Evolutionary conservation across 2,888 invertebrate species (phyloP).

Genomic region (Drosophila planitibia): DNA sequence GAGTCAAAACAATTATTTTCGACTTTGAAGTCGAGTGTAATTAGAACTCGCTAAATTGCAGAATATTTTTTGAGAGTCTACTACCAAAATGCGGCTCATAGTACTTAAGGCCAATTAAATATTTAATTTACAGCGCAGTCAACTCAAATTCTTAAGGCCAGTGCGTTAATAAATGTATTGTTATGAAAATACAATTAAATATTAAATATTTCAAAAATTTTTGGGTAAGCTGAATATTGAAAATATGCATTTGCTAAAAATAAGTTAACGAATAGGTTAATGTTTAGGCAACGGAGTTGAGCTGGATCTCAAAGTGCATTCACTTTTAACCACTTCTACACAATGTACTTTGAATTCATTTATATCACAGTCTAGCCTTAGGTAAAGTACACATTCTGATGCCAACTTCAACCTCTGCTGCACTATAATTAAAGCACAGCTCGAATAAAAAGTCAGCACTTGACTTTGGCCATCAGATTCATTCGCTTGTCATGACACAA

Average conservation of each 20-base stretch:
- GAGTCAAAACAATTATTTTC: neutral
- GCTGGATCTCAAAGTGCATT: neutral
- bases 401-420: constrained; percentile 9
- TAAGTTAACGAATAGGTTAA: neutral
- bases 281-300: neutral
- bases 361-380: neutral
- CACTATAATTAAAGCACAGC: constrained; percentile 27
- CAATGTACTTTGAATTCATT: neutral
- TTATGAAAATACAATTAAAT: neutral
- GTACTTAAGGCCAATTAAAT: constrained; percentile 4
- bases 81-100: constrained; percentile 10
- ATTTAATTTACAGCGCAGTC: neutral
- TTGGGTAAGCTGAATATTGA: neutral
- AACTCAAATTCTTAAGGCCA: constrained; percentile 7
- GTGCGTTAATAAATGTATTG: neutral
- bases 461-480: constrained; percentile 39
- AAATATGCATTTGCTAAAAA: neutral
- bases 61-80: neutral
- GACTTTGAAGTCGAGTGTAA: neutral
- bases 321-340: neutral
- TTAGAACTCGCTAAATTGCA: constrained; percentile 12
- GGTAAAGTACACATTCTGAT: neutral
- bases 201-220: no score
- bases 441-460: constrained; percentile 4
- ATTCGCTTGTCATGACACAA: constrained; percentile 55